A percentile compares a stretch with the other conserved stretches of the same genome.
Evolutionary conservation across 2,797 vertebrate species (phyloP).

Genomic region (Stomatorhinus walkeri): DNA sequence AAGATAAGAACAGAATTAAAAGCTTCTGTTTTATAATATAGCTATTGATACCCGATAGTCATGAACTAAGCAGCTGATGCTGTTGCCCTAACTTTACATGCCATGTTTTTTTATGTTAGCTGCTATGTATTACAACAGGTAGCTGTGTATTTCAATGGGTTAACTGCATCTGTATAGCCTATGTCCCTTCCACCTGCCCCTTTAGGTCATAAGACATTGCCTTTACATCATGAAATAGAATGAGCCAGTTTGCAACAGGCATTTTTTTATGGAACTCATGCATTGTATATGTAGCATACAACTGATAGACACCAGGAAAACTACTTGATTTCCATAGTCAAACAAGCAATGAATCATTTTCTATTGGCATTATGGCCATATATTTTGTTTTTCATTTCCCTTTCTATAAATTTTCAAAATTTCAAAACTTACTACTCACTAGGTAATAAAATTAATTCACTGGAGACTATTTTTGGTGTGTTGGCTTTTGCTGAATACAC

Average conservation of each 20-base stretch:
- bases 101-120: background rate
- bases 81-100: background rate
- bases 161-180: background rate
- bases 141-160: background rate
- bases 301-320: background rate
- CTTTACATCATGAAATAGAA: background rate
- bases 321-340: background rate
- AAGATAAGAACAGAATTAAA: background rate
- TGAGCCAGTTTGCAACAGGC: background rate
- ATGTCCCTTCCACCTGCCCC: background rate
- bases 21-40: background rate
- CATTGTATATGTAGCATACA: background rate
- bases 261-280: background rate
- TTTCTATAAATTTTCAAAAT: background rate
- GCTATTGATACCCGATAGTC: background rate
- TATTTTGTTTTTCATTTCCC: background rate
- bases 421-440: background rate
- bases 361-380: background rate
- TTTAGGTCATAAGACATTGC: background rate
- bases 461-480: background rate
- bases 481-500: background rate
- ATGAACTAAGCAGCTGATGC: background rate
- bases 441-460: background rate
- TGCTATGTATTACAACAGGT: background rate
- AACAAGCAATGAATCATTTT: background rate